Percentiles rank a stretch among this genome's conserved stretches.
These are phyloP conservation scores for Sciaenops ocellatus DNA, from an alignment of 2,797 vertebrate species.

Conservation along the genomic window DNA sequence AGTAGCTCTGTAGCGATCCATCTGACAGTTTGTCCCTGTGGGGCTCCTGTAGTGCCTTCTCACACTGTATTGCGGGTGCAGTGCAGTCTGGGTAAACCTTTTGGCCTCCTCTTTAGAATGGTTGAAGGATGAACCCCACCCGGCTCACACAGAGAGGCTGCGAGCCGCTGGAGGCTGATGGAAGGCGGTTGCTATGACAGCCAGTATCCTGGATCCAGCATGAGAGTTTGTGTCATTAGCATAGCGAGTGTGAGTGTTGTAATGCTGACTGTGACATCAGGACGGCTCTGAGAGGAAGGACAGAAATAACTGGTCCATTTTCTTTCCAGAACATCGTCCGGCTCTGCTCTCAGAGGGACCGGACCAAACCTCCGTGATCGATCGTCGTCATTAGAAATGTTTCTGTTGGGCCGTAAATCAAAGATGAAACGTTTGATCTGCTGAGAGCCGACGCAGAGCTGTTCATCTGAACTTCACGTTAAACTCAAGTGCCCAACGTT, in stretches of 20 bases:
- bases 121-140: conserved; percentile 15
- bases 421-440: not conserved
- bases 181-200: conserved; percentile 55
- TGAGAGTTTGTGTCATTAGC: conserved; percentile 52
- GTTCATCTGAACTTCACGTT: not conserved
- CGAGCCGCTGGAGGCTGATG: conserved; percentile 38
- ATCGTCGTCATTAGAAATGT: not conserved
- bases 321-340: conserved; percentile 14
- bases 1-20: not conserved
- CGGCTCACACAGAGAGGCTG: conserved; percentile 26
- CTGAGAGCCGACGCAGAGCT: not conserved
- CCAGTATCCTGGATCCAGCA: conserved; percentile 37
- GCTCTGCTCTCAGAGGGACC: conserved; percentile 4
- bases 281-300: conserved; percentile 41
- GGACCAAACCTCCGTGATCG: not conserved
- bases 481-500: not conserved
- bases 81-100: conserved; percentile 27
- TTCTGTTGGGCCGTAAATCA: not conserved
- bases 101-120: conserved; percentile 35
- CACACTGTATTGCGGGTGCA: conserved; percentile 3
- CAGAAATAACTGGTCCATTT: conserved; percentile 45
- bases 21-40: conserved; percentile 37
- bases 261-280: conserved; percentile 27
- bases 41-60: conserved; percentile 15
- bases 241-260: conserved; percentile 30